Evolutionary conservation across 2,113 vertebrate genomes (phyloP).

Genomic region (Zingel zingel): DNA sequence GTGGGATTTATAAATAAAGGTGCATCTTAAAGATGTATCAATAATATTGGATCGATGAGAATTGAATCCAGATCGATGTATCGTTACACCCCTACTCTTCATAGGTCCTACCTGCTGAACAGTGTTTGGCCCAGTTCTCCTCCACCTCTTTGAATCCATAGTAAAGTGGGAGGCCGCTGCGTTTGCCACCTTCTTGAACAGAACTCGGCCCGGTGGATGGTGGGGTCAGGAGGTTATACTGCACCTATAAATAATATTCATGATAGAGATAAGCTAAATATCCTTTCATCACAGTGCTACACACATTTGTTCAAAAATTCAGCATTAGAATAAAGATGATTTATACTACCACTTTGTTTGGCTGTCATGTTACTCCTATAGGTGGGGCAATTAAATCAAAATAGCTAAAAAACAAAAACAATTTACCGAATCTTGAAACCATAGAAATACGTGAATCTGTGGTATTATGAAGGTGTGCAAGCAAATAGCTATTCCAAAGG

Average conservation of each 20-base stretch:
- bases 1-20: no score
- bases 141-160: conserved; percentile 98
- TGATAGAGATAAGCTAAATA: neutral
- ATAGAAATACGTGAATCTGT: neutral
- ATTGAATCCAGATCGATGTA: no score
- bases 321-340: neutral
- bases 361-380: neutral
- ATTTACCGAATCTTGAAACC: neutral
- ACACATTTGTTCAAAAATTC: neutral
- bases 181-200: conserved; percentile 87
- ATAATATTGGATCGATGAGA: no score
- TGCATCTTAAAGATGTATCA: no score
- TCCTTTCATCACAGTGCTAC: neutral
- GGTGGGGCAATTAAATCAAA: neutral
- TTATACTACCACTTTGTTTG: neutral
- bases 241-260: conserved; percentile 85
- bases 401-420: neutral
- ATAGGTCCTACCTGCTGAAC: conserved; percentile 88
- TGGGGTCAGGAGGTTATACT: conserved; percentile 95
- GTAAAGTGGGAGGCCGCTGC: conserved; percentile 87
- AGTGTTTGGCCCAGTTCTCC: conserved; percentile 98
- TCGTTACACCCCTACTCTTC: no score
- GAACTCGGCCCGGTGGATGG: conserved; percentile 88
- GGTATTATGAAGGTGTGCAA: neutral
- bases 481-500: neutral